Conservation (phyloP, 2,888 invertebrate species). For the Unio delphinus region DNA sequence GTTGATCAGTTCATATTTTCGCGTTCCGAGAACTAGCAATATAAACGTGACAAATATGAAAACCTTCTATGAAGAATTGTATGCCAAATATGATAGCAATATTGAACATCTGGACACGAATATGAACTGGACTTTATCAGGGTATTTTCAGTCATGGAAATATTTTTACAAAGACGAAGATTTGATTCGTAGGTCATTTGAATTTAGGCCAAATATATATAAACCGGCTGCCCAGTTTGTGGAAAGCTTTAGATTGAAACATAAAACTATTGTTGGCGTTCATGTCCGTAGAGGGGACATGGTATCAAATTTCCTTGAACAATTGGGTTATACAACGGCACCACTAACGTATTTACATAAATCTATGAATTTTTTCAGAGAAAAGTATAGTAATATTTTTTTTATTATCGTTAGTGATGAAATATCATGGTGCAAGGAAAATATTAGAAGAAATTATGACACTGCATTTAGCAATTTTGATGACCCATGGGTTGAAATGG, state of each 20-base stretch:
- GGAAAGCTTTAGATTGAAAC: conserved; percentile 10
- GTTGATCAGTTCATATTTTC: conserved; percentile 28
- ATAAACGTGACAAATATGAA: conserved; percentile 13
- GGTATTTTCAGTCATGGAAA: conserved; percentile 54
- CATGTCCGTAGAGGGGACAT: conserved; percentile 51
- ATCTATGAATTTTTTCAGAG: conserved; percentile 40
- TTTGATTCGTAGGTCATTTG: conserved; percentile 30
- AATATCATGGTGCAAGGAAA: conserved; percentile 34
- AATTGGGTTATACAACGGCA: conserved; percentile 42
- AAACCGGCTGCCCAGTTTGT: conserved; percentile 14
- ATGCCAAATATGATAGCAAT: conserved; percentile 22
- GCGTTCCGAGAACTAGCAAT: conserved; percentile 17
- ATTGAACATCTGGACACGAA: conserved; percentile 18
- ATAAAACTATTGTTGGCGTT: conserved; percentile 30
- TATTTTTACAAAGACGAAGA: conserved; percentile 36
- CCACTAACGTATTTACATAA: conserved; percentile 31
- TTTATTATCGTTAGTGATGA: conserved; percentile 48
- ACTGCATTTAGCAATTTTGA: conserved; percentile 9
- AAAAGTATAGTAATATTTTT: conserved; percentile 24
- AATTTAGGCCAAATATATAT: conserved; percentile 17
- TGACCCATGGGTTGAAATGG: conserved; percentile 14
- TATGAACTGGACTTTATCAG: conserved; percentile 39
- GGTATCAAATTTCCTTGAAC: conserved; percentile 4
- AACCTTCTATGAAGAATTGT: conserved; percentile 18
- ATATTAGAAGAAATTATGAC: conserved; percentile 13